These are phyloP conservation scores for Coremacera marginata DNA, from an alignment of 2,888 invertebrate species.

Conservation along the genomic window DNA sequence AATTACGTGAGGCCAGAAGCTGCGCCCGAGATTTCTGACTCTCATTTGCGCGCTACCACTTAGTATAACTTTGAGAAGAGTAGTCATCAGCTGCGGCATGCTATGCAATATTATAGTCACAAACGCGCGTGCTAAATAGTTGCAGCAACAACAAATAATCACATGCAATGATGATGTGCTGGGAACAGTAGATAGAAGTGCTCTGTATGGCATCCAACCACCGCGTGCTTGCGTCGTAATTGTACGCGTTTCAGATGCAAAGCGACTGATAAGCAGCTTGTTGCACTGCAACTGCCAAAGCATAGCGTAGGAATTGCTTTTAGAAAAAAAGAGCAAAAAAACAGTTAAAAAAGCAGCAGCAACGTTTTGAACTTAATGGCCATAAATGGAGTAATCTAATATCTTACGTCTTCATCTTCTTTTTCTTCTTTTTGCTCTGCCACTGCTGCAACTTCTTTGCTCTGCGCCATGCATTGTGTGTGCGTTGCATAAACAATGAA, in stretches of 20 bases:
- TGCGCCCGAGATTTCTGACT: constrained; percentile 10
- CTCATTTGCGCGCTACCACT: background rate
- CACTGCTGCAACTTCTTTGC: too few species aligned
- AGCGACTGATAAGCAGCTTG: constrained; percentile 9
- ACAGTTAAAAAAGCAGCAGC: constrained; percentile 6
- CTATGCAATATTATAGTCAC: background rate
- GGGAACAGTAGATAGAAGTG: background rate
- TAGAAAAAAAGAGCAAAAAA: background rate
- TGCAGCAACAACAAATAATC: constrained; percentile 9
- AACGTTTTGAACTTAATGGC: constrained; percentile 34
- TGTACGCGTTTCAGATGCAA: constrained; percentile 29
- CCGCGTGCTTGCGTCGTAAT: background rate
- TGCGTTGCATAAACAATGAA: constrained; percentile 29
- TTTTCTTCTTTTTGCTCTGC: background rate
- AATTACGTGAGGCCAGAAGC: background rate
- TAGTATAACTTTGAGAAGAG: too few species aligned
- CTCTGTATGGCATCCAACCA: background rate
- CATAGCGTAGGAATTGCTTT: constrained; percentile 10
- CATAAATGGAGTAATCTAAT: constrained; percentile 36
- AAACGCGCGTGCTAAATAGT: constrained; percentile 5
- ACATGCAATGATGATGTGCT: constrained; percentile 8
- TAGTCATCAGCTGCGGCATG: background rate
- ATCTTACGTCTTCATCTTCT: constrained; percentile 11
- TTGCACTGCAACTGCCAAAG: background rate
- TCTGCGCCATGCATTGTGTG: constrained; percentile 5